Evolutionary conservation across 2,113 vertebrate genomes (phyloP).

Genomic region (Silurus asotus): DNA sequence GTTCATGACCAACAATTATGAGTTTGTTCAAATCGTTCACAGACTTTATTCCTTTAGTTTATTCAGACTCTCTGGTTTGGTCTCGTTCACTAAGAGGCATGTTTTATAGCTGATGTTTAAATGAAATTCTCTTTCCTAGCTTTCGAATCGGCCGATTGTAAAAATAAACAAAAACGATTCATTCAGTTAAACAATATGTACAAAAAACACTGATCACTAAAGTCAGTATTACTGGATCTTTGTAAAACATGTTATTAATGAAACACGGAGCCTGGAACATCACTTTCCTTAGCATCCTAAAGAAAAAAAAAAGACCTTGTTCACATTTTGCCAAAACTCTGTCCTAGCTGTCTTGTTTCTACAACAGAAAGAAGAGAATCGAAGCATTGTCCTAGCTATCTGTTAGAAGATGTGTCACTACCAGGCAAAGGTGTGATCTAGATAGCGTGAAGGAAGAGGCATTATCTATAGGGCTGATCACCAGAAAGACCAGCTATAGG

Average conservation of each 20-base stretch:
- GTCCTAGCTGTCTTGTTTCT: not conserved
- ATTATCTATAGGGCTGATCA: slow-evolving; percentile 8
- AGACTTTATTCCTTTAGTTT: too few relatives aligned
- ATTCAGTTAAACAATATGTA: too few relatives aligned
- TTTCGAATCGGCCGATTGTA: too few relatives aligned
- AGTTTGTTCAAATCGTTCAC: too few relatives aligned
- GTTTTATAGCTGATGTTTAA: too few relatives aligned
- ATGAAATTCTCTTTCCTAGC: too few relatives aligned
- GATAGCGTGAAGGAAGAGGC: not conserved
- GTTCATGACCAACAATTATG: too few relatives aligned
- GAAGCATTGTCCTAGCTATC: slow-evolving; percentile 1
- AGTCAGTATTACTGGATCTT: not conserved
- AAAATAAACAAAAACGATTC: too few relatives aligned
- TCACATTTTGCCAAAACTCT: not conserved
- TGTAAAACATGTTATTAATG: not conserved
- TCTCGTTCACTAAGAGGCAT: too few relatives aligned
- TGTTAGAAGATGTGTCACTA: not conserved
- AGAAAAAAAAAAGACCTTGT: not conserved
- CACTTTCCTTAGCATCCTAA: not conserved
- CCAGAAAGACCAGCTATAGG: not conserved
- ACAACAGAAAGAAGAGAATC: not conserved
- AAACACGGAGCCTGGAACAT: not conserved
- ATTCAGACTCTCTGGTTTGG: too few relatives aligned
- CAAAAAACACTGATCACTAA: too few relatives aligned
- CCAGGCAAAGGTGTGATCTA: not conserved